phyloP scores from a whole-genome alignment of 2,888 invertebrate species.

The Lordiphosa andalusiaca region DNA sequence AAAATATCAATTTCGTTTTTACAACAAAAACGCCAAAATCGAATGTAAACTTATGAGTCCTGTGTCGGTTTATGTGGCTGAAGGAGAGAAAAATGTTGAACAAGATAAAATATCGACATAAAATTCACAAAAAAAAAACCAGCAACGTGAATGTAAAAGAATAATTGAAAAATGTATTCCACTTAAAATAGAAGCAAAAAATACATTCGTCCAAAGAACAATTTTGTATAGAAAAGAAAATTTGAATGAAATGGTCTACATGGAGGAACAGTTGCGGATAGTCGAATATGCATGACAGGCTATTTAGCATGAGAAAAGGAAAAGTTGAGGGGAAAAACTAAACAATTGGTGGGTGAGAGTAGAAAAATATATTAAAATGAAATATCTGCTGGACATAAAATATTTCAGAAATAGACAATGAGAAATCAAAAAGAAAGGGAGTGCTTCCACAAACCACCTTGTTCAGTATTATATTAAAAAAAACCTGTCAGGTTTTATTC shows the following conservation, averaged over 20 bases:
- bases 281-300: constrained; percentile 25
- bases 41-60: constrained; percentile 66
- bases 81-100: constrained; percentile 18
- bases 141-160: constrained; percentile 7
- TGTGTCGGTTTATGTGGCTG: background rate
- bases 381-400: no score
- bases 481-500: no score
- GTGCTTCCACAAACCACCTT: no score
- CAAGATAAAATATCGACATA: constrained; percentile 47
- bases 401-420: no score
- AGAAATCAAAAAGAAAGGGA: no score
- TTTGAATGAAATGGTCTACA: constrained; percentile 14
- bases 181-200: constrained; percentile 56
- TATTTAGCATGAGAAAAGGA: constrained; percentile 14
- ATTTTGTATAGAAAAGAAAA: constrained; percentile 36
- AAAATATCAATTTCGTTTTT: constrained; percentile 74
- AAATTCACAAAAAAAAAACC: constrained; percentile 41
- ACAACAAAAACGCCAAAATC: constrained; percentile 55
- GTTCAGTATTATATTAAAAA: no score
- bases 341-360: no score
- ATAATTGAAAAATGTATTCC: constrained; percentile 66
- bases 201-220: constrained; percentile 18
- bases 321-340: no score
- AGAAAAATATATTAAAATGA: no score
- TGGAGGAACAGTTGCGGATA: constrained; percentile 22